These are phyloP conservation scores for Chrysina gloriosa DNA, from an alignment of 2,888 invertebrate species.

Conservation along the genomic window DNA sequence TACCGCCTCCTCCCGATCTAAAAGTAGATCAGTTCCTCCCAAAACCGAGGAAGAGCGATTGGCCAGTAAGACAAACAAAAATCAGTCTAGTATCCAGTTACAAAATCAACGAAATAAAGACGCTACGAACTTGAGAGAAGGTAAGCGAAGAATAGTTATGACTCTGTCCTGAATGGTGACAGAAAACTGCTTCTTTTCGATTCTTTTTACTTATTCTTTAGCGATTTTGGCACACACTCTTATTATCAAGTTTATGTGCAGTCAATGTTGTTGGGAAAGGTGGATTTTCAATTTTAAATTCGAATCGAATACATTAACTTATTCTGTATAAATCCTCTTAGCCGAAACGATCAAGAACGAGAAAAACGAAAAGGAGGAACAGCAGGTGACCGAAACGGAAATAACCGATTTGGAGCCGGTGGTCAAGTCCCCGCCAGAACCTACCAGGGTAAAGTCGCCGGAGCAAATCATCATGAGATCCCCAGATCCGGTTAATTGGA, in stretches of 20 bases:
- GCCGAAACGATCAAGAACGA: conserved; percentile 45
- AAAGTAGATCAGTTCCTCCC: conserved; percentile 72
- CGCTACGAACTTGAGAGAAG: conserved; percentile 61
- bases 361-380: conserved; percentile 49
- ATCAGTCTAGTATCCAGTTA: conserved; percentile 58
- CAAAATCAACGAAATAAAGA: conserved; percentile 59
- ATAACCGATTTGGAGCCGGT: conserved; percentile 73
- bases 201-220: conserved; percentile 45
- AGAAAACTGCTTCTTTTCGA: conserved; percentile 30
- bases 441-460: conserved; percentile 92
- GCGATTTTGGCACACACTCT: conserved; percentile 64
- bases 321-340: conserved; percentile 10
- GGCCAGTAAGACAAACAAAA: conserved; percentile 62
- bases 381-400: conserved; percentile 60
- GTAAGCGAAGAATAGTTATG: conserved; percentile 55
- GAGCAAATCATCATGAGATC: conserved; percentile 93
- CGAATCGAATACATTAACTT: not conserved
- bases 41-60: conserved; percentile 65
- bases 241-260: conserved; percentile 30
- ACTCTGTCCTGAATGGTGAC: not conserved
- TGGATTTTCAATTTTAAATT: not conserved
- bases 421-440: conserved; percentile 93
- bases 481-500: conserved; percentile 96
- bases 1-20: conserved; percentile 78
- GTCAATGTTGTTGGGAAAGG: conserved; percentile 21